Base-by-base conservation (phyloP, 2,888 invertebrate genomes). In the Busseola fusca region DNA sequence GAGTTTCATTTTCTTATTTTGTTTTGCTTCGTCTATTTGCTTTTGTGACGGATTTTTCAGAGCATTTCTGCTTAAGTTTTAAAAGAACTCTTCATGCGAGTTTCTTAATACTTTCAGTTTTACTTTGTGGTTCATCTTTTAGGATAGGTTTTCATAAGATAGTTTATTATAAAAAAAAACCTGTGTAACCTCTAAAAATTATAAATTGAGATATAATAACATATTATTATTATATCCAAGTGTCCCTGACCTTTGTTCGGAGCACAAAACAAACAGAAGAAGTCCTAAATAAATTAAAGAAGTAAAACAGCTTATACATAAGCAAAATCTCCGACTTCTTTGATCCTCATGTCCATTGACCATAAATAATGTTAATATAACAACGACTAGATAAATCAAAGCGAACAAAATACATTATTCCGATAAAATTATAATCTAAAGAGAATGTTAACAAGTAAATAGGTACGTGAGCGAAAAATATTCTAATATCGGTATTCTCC, bases 331-430 rank as follows among this genome's bases (percentile, higher is more conserved):
- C 12, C 25, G 42, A 48, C 21, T 30, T 56, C 37, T 78, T 81
- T 81, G 84, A 88, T 86, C 84, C 80, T 73, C 82, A 72, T 82
- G 87, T 87, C 87, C 83, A 86, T 87, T 86, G 83, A 34, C 65
- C 67, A n/a, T n/a, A n/a, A n/a, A n/a, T n/a, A n/a, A n/a, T n/a
- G n/a, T 72, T 68, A 72, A 67, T 74, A 76, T 48, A 69, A 75
- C 58, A 72, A 73, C 63, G 64, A 64, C 72, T 71, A 74, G 56
- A 85, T 69, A 83, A 80, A 80, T 71, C 84, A 68, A 83, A 83
- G 85, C 66, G 52, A 82, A 79, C 63, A 71, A 72, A 82, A 65
- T 58, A 74, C 74, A 37, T 67, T 80, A 69, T 69, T 83, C 64
- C 64, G 65, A 68, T 73, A 71, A 63, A 68, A 67, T 73, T 57